phyloP scores from a whole-genome alignment of 2,888 invertebrate species.

The Aporophyla nigra region DNA sequence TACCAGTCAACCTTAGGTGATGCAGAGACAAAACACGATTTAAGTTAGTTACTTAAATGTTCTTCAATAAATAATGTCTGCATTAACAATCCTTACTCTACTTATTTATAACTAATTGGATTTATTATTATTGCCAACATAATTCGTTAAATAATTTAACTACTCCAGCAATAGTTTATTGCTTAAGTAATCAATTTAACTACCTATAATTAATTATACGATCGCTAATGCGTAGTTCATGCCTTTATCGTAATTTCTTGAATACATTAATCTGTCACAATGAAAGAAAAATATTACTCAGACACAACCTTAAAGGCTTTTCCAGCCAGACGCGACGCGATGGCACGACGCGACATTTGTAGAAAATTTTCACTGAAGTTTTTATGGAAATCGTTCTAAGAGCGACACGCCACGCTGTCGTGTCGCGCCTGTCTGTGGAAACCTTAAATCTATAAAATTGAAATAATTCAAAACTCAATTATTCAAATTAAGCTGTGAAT shows the following conservation, averaged over 20 bases:
- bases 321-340: too few species aligned
- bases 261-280: not conserved
- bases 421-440: too few species aligned
- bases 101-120: conserved; percentile 1
- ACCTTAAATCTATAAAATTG: not conserved
- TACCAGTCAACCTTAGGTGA: too few species aligned
- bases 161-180: conserved; percentile 17
- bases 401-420: too few species aligned
- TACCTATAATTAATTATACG: conserved; percentile 12
- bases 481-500: too few species aligned
- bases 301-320: not conserved
- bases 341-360: too few species aligned
- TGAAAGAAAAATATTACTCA: not conserved
- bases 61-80: not conserved
- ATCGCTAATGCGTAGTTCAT: conserved; percentile 7
- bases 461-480: not conserved
- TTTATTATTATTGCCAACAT: conserved; percentile 14
- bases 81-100: not conserved
- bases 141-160: conserved; percentile 8
- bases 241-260: not conserved
- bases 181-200: conserved; percentile 9
- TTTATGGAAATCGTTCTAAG: too few species aligned
- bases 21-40: too few species aligned
- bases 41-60: not conserved
- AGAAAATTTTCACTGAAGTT: too few species aligned